Conservation (phyloP, 2,888 invertebrate species). For the Volucella zonaria region DNA sequence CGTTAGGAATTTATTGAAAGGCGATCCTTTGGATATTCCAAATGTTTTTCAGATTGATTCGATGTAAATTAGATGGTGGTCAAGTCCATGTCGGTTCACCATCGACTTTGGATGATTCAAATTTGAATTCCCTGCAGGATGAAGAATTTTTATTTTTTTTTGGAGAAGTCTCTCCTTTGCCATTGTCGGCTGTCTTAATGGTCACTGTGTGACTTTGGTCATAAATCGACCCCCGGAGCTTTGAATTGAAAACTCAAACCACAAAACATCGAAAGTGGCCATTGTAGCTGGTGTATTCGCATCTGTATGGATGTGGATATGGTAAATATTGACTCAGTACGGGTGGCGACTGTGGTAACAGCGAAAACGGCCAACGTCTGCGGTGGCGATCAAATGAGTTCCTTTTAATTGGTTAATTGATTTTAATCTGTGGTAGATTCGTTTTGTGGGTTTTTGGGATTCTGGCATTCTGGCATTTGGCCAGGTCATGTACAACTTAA, state of each 20-base stretch:
- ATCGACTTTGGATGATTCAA: constrained; percentile 41
- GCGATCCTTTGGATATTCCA: constrained; percentile 50
- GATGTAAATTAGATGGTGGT: constrained; percentile 55
- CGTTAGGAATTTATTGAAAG: constrained; percentile 42
- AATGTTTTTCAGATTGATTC: constrained; percentile 30
- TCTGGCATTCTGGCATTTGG: constrained; percentile 21
- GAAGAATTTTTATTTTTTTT: constrained; percentile 7
- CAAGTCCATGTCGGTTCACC: not conserved
- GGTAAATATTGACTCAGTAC: constrained; percentile 51
- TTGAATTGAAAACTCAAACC: constrained; percentile 46
- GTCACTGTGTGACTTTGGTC: constrained; percentile 36
- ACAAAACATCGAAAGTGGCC: constrained; percentile 40
- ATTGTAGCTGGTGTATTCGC: constrained; percentile 1
- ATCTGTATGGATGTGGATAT: not conserved
- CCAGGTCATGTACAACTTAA: constrained; percentile 23
- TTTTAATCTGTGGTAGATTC: constrained; percentile 56
- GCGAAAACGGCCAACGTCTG: constrained; percentile 12
- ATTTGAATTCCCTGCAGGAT: constrained; percentile 49
- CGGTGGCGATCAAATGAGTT: constrained; percentile 61
- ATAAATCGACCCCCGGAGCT: constrained; percentile 66
- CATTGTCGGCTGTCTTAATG: constrained; percentile 11
- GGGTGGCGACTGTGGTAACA: not conserved
- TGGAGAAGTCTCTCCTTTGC: not conserved
- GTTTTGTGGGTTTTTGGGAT: not conserved
- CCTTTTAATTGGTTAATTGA: constrained; percentile 65